A percentile compares a stretch with the other conserved stretches of the same genome.
These are phyloP conservation scores for Balearica regulorum DNA, from an alignment of 2,797 vertebrate genomes.

Conservation along the genomic window DNA sequence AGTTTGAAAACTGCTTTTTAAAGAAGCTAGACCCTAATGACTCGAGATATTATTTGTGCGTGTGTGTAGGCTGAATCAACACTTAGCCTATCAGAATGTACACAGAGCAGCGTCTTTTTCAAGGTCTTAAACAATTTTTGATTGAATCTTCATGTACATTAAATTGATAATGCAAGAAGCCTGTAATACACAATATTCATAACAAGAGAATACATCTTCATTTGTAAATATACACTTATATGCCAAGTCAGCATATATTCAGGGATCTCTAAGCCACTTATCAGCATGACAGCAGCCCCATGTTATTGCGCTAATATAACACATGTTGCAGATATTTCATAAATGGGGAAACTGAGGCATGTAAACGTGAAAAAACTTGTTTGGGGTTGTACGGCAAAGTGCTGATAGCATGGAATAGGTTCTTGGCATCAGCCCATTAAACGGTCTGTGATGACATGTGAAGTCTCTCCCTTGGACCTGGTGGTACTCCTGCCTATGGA, in stretches of 20 bases:
- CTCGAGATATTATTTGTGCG: constrained; percentile 66
- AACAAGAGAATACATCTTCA: constrained; percentile 33
- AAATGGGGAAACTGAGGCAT: constrained; percentile 28
- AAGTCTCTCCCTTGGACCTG: not conserved
- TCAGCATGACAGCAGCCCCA: not conserved
- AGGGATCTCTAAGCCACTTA: constrained; percentile 8
- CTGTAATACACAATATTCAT: constrained; percentile 20
- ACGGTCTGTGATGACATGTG: not conserved
- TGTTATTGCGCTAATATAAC: not conserved
- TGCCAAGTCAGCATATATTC: constrained; percentile 11
- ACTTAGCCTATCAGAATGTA: constrained; percentile 51
- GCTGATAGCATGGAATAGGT: not conserved
- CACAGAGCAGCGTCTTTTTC: constrained; percentile 44
- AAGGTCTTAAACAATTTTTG: constrained; percentile 64
- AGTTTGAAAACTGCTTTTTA: constrained; percentile 76
- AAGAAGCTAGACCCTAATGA: constrained; percentile 71
- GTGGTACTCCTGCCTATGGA: not conserved
- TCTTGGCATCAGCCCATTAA: not conserved
- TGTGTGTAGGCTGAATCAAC: constrained; percentile 59
- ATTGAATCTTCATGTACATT: constrained; percentile 35
- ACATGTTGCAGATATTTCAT: not conserved
- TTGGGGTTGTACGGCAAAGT: not conserved
- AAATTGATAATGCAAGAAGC: constrained; percentile 49
- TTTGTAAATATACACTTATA: constrained; percentile 43
- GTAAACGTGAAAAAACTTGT: accelerated